Conservation (phyloP, 2,113 vertebrate species). For the Anguilla japonica region DNA sequence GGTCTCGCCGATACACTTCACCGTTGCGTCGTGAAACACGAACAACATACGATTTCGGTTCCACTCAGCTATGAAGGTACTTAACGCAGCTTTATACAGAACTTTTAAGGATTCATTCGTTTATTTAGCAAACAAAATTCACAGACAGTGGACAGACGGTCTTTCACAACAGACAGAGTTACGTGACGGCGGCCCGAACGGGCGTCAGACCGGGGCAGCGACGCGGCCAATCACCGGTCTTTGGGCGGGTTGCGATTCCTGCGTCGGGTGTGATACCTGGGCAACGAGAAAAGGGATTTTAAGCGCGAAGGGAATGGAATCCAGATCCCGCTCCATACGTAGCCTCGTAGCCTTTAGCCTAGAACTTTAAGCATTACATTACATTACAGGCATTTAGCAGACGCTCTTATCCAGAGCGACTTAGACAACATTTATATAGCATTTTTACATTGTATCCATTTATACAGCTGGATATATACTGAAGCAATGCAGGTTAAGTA, state of each 20-base stretch:
- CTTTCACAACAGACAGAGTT: background rate
- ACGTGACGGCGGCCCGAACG: background rate
- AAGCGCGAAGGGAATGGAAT: background rate
- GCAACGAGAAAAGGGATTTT: slow-evolving; percentile 3
- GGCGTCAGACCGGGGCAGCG: background rate
- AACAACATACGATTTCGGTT: background rate
- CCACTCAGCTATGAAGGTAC: background rate
- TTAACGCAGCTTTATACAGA: background rate
- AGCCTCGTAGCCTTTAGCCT: too few relatives aligned
- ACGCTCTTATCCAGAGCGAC: too few relatives aligned
- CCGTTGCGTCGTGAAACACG: background rate
- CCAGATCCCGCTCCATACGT: slow-evolving; percentile 2
- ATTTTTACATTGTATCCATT: too few relatives aligned
- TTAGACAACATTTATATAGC: too few relatives aligned
- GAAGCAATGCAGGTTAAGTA: too few relatives aligned
- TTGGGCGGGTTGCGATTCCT: slow-evolving; percentile 49
- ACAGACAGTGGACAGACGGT: background rate
- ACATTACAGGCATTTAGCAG: too few relatives aligned
- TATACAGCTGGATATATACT: too few relatives aligned
- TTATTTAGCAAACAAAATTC: slow-evolving; percentile 14
- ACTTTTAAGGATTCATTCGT: background rate
- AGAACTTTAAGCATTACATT: background rate
- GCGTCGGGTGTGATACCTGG: slow-evolving; percentile 58
- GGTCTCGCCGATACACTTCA: background rate
- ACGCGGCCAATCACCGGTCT: slow-evolving; percentile 44